Conservation (phyloP, 1,140 invertebrate genomes). For the Cherax destructor region DNA sequence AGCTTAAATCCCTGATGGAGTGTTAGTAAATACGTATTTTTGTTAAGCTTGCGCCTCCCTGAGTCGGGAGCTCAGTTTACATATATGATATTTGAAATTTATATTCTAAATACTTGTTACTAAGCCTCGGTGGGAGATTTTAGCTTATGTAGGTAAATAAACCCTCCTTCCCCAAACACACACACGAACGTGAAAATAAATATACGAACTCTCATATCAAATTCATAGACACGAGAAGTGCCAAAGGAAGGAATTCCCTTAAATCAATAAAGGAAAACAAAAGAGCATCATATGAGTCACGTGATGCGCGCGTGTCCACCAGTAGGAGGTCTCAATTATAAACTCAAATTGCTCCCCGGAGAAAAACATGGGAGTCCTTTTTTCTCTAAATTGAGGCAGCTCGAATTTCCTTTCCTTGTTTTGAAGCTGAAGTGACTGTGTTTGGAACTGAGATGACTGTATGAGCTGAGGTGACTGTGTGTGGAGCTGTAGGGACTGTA, state of each 20-base stretch:
- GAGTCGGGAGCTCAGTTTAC: too few species aligned
- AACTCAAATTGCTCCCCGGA: constrained; percentile 15
- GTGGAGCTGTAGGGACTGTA: too few species aligned
- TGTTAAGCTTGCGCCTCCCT: too few species aligned
- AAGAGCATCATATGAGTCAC: constrained; percentile 21
- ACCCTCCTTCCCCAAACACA: neutral
- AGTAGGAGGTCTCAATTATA: constrained; percentile 1
- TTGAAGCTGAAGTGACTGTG: neutral
- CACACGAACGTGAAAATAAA: neutral
- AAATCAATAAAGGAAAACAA: constrained; percentile 16
- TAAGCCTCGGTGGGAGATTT: too few species aligned
- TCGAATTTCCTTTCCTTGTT: neutral
- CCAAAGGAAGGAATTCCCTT: neutral
- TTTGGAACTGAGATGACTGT: neutral
- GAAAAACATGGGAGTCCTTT: neutral
- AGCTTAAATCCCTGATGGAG: too few species aligned
- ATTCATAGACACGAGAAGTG: neutral
- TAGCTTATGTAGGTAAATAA: neutral
- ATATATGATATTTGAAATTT: too few species aligned
- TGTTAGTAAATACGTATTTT: too few species aligned
- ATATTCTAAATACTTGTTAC: too few species aligned
- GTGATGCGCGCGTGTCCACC: constrained; percentile 30
- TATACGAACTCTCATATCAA: neutral
- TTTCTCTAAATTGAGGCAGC: neutral
- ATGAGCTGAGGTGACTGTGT: neutral